Evolutionary conservation across 2,888 invertebrate genomes (phyloP).

Genomic region (Drosophila ochracea): DNA sequence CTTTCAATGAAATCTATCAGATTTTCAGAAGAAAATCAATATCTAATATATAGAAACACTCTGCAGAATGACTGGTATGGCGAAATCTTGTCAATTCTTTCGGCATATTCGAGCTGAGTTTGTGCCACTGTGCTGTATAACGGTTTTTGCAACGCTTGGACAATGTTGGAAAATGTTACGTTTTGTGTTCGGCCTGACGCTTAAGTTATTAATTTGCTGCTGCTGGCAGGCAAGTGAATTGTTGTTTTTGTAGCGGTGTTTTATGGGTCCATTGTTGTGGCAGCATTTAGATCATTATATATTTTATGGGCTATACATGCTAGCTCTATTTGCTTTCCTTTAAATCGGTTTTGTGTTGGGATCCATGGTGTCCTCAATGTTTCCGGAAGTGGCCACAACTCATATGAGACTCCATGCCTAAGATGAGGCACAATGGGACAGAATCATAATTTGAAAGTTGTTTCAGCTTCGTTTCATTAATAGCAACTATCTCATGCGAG

Average conservation of each 20-base stretch:
- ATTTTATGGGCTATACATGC: conserved; percentile 23
- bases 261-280: conserved; percentile 71
- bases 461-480: conserved; percentile 32
- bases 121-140: conserved; percentile 32
- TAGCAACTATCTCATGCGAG: not conserved
- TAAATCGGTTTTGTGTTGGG: not conserved
- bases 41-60: not conserved
- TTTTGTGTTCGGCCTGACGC: conserved; percentile 41
- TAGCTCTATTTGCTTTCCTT: conserved; percentile 8
- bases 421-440: conserved; percentile 5
- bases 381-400: conserved; percentile 37
- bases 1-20: not conserved
- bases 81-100: not conserved
- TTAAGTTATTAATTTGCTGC: conserved; percentile 67
- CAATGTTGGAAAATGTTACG: conserved; percentile 68
- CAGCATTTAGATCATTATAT: conserved; percentile 59
- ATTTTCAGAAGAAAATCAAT: not conserved
- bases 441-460: conserved; percentile 41
- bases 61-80: not conserved
- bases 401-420: not conserved
- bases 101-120: not conserved
- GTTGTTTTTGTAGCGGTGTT: conserved; percentile 42
- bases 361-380: conserved; percentile 5
- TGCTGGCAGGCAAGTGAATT: conserved; percentile 40
- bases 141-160: conserved; percentile 60